Percentiles rank a stretch among this genome's conserved stretches.
These are phyloP conservation scores for Panthera tigris DNA, from an alignment of 2,113 vertebrate species.

Conservation along the genomic window DNA sequence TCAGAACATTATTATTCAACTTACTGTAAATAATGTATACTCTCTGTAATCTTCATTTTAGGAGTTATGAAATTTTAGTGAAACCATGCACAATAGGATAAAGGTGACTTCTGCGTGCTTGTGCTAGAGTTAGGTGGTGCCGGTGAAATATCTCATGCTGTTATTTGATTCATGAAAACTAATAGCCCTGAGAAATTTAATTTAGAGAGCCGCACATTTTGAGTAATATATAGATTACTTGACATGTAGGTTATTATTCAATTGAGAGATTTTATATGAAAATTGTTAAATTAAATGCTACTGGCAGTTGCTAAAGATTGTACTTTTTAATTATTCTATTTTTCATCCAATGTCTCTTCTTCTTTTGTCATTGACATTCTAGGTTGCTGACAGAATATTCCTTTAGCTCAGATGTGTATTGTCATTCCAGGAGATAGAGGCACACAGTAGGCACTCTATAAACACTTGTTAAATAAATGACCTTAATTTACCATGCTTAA, in stretches of 20 bases:
- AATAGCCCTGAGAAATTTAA: conserved; percentile 70
- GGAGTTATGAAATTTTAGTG: conserved; percentile 14
- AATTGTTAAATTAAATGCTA: conserved; percentile 72
- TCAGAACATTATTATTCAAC: conserved; percentile 52
- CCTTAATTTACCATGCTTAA: conserved; percentile 30
- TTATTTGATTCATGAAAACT: conserved; percentile 69
- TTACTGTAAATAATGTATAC: conserved; percentile 42
- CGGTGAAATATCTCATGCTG: conserved; percentile 40
- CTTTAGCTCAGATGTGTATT: not conserved
- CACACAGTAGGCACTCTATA: not conserved
- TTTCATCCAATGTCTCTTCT: conserved; percentile 20
- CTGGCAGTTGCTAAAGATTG: conserved; percentile 63
- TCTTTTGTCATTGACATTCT: conserved; percentile 48
- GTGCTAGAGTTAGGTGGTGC: not conserved
- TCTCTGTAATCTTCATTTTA: conserved; percentile 41
- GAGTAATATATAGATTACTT: conserved; percentile 72
- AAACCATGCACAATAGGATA: not conserved
- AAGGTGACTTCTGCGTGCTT: not conserved
- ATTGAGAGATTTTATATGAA: conserved; percentile 73
- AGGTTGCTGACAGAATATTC: not conserved
- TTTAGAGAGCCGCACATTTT: conserved; percentile 71
- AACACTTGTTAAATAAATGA: not conserved
- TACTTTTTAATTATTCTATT: conserved; percentile 73
- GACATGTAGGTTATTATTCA: conserved; percentile 73
- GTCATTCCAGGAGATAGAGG: not conserved